Evolutionary conservation across 2,888 invertebrate species (phyloP).

Genomic region (Ophion ventricosus): DNA sequence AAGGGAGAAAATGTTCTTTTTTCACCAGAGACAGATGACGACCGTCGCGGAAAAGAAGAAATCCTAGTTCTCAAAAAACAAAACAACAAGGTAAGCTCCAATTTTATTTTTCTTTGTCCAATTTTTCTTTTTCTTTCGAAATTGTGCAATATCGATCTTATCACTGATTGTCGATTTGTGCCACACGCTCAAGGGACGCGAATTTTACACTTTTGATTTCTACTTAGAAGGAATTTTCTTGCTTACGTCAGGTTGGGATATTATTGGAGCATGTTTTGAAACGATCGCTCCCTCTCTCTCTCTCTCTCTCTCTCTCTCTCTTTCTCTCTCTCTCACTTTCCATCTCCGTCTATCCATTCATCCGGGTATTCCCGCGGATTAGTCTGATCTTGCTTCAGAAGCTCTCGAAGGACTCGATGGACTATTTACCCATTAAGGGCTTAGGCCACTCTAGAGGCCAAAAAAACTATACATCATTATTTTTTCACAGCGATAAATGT

Average conservation of each 20-base stretch:
- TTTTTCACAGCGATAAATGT: no score
- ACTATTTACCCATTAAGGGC: constrained; percentile 81
- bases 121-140: neutral
- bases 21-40: constrained; percentile 10
- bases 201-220: neutral
- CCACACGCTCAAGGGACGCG: no score
- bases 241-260: constrained; percentile 2
- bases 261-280: constrained; percentile 30
- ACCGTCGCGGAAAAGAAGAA: constrained; percentile 26
- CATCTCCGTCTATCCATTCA: neutral
- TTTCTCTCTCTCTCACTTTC: neutral
- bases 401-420: constrained; percentile 80
- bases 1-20: neutral
- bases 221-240: constrained; percentile 1
- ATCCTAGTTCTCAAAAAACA: neutral
- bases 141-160: no score
- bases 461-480: no score
- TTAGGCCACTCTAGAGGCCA: no score
- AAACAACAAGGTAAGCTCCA: neutral
- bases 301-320: no score
- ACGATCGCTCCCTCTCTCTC: constrained; percentile 1
- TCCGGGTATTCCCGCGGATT: constrained; percentile 40
- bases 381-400: constrained; percentile 74
- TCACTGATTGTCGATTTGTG: no score
- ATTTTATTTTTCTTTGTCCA: neutral